Percentiles rank a stretch among this genome's conserved stretches.
phyloP scores from a whole-genome alignment of 2,797 vertebrate species.

The Hozukius guyotensis region DNA sequence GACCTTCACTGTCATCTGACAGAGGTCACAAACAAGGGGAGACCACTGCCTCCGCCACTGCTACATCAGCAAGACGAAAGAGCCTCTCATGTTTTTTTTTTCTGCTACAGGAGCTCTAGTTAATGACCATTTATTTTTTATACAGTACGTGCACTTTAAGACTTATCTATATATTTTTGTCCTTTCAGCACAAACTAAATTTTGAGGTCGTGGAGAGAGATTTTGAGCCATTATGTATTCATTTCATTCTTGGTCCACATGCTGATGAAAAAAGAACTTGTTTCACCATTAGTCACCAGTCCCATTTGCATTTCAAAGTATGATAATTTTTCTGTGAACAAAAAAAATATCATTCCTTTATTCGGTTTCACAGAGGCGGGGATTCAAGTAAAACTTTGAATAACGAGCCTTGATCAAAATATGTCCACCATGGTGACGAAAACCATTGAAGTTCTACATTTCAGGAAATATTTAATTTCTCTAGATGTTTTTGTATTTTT shows the following conservation, averaged over 20 bases:
- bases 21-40: conserved; percentile 73
- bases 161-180: not conserved
- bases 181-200: not conserved
- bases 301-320: conserved; percentile 62
- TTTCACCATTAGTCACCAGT: conserved; percentile 51
- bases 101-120: not conserved
- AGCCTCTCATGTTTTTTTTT: not conserved
- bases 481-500: not conserved
- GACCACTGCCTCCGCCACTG: conserved; percentile 28
- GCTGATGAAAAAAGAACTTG: conserved; percentile 5
- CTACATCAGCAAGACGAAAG: conserved; percentile 53
- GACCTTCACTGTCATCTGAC: conserved; percentile 69
- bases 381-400: conserved; percentile 29
- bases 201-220: not conserved
- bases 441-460: conserved; percentile 3
- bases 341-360: conserved; percentile 15
- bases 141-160: conserved; percentile 47
- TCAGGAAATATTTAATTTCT: conserved; percentile 16
- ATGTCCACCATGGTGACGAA: conserved; percentile 12
- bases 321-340: conserved; percentile 8
- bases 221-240: conserved; percentile 14
- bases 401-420: conserved; percentile 36
- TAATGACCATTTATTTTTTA: conserved; percentile 25
- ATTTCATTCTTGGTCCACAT: conserved; percentile 31
- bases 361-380: conserved; percentile 6